These are phyloP conservation scores for Noctilio leporinus DNA, from an alignment of 2,113 vertebrate genomes.

Conservation along the genomic window DNA sequence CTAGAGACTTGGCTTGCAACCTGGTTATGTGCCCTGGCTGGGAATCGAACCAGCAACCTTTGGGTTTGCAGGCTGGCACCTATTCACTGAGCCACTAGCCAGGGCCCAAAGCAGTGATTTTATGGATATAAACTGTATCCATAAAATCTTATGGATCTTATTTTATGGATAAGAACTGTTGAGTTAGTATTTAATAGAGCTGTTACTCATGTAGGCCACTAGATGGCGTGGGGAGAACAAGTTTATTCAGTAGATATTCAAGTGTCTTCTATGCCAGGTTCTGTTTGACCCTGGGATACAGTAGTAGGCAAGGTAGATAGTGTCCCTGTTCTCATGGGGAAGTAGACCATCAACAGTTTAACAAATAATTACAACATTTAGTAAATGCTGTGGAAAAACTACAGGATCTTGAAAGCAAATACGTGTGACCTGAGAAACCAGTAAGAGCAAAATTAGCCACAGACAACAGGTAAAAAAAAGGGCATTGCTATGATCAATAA, in stretches of 20 bases:
- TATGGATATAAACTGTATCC: too few species aligned
- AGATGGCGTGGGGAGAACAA: neutral
- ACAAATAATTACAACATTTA: neutral
- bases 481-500: neutral
- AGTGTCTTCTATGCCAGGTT: neutral
- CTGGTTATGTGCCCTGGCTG: too few species aligned
- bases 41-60: too few species aligned
- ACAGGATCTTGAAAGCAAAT: neutral
- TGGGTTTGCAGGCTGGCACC: too few species aligned
- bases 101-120: too few species aligned
- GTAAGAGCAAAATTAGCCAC: neutral
- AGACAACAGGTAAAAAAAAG: neutral
- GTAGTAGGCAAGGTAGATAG: neutral
- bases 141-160: too few species aligned
- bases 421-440: neutral
- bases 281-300: neutral
- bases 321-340: neutral
- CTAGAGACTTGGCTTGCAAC: too few species aligned
- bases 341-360: neutral
- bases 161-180: neutral
- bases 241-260: neutral
- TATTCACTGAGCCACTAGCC: too few species aligned
- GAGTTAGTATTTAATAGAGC: neutral
- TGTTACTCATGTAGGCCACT: neutral
- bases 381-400: neutral